phyloP scores from a whole-genome alignment of 2,888 invertebrate species.

The Bellardia bayeri region DNA sequence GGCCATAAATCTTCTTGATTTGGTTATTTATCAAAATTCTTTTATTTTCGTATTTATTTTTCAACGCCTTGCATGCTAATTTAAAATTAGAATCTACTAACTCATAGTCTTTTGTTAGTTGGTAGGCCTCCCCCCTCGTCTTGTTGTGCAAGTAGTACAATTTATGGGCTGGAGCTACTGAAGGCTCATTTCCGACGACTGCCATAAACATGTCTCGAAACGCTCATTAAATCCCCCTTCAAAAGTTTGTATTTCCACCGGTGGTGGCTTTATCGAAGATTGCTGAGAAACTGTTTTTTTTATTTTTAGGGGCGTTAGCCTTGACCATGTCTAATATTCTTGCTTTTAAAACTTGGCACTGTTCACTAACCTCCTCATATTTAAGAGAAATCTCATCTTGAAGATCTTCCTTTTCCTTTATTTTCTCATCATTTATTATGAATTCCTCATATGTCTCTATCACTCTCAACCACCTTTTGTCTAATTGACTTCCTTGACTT shows the following conservation, averaged over 20 bases:
- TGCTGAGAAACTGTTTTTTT: neutral
- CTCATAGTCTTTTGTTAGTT: conserved; percentile 29
- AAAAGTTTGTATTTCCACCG: too few relatives aligned
- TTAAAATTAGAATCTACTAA: conserved; percentile 29
- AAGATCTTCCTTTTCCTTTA: neutral
- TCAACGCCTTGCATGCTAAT: conserved; percentile 2
- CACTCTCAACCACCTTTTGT: conserved; percentile 5
- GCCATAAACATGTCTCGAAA: too few relatives aligned
- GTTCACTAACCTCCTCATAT: conserved; percentile 24
- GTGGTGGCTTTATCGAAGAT: conserved; percentile 19
- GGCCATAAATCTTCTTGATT: conserved; percentile 36
- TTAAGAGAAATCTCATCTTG: neutral
- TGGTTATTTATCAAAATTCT: conserved; percentile 29
- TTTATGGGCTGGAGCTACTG: too few relatives aligned
- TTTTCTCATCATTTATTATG: neutral
- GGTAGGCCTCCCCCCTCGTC: conserved; percentile 18
- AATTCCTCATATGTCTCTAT: neutral
- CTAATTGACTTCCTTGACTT: neutral
- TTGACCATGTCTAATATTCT: too few relatives aligned
- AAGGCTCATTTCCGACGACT: too few relatives aligned
- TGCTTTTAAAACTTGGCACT: too few relatives aligned
- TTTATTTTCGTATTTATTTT: conserved; percentile 2
- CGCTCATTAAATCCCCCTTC: too few relatives aligned
- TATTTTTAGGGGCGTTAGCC: too few relatives aligned
- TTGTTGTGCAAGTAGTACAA: conserved; percentile 18